Evolutionary conservation across 2,113 vertebrate genomes (phyloP).

Genomic region (Camarhynchus parvulus): DNA sequence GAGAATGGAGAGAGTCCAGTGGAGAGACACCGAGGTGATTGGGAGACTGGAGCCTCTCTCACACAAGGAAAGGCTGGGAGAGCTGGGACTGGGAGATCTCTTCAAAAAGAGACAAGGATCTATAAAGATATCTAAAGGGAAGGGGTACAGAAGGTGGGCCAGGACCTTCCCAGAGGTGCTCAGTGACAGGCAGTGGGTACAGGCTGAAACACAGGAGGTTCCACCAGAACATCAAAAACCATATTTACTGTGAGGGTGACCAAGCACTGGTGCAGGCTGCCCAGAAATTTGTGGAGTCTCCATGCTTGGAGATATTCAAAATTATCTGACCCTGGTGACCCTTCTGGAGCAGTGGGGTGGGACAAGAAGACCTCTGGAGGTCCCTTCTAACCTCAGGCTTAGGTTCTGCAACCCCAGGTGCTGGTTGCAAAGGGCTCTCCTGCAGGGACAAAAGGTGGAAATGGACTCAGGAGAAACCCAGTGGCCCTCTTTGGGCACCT

Average conservation of each 20-base stretch:
- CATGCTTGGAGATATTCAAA: not conserved
- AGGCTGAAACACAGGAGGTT: not conserved
- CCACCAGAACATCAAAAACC: not conserved
- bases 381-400: not conserved
- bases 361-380: not conserved
- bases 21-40: not conserved
- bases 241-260: too few species aligned
- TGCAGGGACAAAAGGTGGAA: not conserved
- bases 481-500: not conserved
- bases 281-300: not conserved
- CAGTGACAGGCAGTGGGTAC: not conserved
- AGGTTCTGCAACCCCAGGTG: not conserved
- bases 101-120: not conserved
- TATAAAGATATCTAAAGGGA: not conserved
- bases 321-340: not conserved
- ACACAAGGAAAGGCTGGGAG: not conserved
- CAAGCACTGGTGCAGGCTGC: accelerated
- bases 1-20: not conserved
- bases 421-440: not conserved
- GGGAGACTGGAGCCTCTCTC: not conserved
- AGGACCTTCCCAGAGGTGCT: not conserved
- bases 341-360: not conserved
- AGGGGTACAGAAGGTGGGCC: not conserved
- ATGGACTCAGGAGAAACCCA: not conserved
- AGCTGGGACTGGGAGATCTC: not conserved